Evolutionary conservation across 1,140 invertebrate genomes (phyloP).

Genomic region (Pararge aegeria): DNA sequence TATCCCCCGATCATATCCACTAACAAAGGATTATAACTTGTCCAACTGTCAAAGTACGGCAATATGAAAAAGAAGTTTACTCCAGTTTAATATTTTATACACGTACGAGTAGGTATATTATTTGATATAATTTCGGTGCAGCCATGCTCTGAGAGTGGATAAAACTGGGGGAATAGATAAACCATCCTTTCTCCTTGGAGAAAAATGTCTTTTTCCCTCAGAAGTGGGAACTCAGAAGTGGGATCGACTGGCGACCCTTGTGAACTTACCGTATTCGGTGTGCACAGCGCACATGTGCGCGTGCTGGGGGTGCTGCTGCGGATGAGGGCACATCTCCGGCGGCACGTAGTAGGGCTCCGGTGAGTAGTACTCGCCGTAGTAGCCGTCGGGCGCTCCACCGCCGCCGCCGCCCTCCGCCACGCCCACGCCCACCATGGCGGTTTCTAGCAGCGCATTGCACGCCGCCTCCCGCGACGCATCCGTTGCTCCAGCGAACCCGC

Average conservation of each 20-base stretch:
- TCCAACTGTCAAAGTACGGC: no score
- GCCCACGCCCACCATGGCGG: slow-evolving; percentile 64
- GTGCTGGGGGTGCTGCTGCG: slow-evolving; percentile 71
- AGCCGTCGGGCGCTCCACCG: slow-evolving; percentile 49
- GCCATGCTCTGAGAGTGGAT: no score
- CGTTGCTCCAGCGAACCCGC: slow-evolving; percentile 40
- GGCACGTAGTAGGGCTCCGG: slow-evolving; percentile 71
- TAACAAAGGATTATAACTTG: no score
- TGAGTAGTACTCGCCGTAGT: slow-evolving; percentile 76
- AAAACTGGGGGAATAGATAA: no score
- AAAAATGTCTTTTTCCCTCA: no score
- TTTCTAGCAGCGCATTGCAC: slow-evolving; percentile 62
- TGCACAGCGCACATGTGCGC: slow-evolving; percentile 76
- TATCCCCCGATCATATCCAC: no score
- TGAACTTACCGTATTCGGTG: slow-evolving; percentile 51
- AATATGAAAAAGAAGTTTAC: no score
- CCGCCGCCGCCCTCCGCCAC: slow-evolving; percentile 64
- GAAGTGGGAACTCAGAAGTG: no score
- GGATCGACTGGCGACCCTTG: not conserved
- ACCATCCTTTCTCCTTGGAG: no score
- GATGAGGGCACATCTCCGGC: slow-evolving; percentile 72
- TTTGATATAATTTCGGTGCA: no score
- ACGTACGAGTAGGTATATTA: no score
- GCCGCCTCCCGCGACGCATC: slow-evolving; percentile 53
- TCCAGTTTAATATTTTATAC: no score